Evolutionary conservation across 2,113 vertebrate species (phyloP).

Genomic region (Dasyprocta punctata): DNA sequence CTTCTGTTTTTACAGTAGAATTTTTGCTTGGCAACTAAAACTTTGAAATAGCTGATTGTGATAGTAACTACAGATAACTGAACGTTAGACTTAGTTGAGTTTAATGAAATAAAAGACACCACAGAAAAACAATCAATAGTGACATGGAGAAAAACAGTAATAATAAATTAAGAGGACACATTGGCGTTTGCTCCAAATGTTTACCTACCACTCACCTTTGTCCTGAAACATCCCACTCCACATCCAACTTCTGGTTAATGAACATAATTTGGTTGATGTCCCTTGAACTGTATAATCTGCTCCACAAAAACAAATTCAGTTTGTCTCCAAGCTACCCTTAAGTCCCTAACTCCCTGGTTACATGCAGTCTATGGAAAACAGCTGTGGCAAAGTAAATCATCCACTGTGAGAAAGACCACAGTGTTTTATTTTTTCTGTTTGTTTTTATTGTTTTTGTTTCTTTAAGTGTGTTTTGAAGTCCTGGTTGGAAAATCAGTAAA

Average conservation of each 20-base stretch:
- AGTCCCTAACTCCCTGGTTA: constrained; percentile 82
- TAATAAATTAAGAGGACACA: background rate
- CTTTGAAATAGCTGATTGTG: background rate
- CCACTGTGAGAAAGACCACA: constrained; percentile 83
- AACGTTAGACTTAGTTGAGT: background rate
- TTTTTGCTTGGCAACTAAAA: background rate
- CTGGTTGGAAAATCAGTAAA: constrained; percentile 87
- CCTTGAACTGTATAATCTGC: constrained; percentile 82
- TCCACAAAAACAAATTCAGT: constrained; percentile 74
- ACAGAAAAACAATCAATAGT: background rate
- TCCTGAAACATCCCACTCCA: constrained; percentile 73
- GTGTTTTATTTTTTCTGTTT: constrained; percentile 60
- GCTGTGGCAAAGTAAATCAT: constrained; percentile 86
- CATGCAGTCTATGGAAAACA: constrained; percentile 88
- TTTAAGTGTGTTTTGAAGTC: constrained; percentile 85
- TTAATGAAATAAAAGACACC: constrained; percentile 15
- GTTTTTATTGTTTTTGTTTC: background rate
- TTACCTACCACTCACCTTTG: constrained; percentile 75
- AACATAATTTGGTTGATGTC: constrained; percentile 80
- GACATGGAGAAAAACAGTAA: background rate
- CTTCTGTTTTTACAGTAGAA: background rate
- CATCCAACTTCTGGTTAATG: constrained; percentile 77
- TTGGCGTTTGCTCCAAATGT: background rate
- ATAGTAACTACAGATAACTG: background rate
- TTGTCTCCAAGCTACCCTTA: constrained; percentile 82